Conservation (phyloP, 2,113 vertebrate genomes). For the Furnarius figulus region DNA sequence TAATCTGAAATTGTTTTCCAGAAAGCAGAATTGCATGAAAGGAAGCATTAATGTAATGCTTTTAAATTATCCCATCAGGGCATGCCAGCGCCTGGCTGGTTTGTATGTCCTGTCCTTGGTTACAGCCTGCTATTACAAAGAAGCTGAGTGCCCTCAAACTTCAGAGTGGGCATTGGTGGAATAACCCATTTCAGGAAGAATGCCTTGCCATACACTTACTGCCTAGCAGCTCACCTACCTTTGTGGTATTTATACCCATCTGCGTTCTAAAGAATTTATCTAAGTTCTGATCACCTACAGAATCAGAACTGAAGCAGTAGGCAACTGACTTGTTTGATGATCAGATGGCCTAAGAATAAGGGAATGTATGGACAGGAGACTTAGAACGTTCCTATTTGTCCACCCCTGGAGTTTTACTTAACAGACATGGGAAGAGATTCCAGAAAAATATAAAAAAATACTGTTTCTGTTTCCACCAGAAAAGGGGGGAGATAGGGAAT, state of each 20-base stretch:
- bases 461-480: not conserved
- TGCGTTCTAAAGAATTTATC: not conserved
- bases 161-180: not conserved
- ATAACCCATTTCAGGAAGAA: not conserved
- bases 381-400: not conserved
- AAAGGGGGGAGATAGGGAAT: not conserved
- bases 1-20: not conserved
- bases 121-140: not conserved
- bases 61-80: not conserved
- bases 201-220: not conserved
- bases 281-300: not conserved
- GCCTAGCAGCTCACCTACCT: not conserved
- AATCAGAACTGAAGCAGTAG: not conserved
- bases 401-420: not conserved
- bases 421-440: not conserved
- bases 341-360: not conserved
- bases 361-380: not conserved
- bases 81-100: not conserved
- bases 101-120: not conserved
- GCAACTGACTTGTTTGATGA: not conserved
- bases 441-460: not conserved
- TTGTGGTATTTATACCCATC: not conserved
- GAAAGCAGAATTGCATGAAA: not conserved
- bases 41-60: not conserved
- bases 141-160: not conserved